Percentiles rank a stretch among this genome's conserved stretches.
phyloP scores from a whole-genome alignment of 2,888 invertebrate species.

The Elysia crispata region DNA sequence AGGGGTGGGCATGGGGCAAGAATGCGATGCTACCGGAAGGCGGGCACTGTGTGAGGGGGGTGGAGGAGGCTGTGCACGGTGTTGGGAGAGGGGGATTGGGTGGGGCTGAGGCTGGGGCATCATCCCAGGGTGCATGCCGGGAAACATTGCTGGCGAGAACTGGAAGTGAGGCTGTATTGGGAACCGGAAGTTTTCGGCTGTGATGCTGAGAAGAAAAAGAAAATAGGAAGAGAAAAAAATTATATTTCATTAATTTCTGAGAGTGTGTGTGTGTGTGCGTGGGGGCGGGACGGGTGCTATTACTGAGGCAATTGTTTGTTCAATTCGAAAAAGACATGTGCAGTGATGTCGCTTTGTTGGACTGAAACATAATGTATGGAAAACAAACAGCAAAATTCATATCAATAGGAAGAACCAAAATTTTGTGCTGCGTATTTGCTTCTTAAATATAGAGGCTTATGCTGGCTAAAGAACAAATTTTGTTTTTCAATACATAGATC shows the following conservation, averaged over 20 bases:
- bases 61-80: slow-evolving; percentile 23
- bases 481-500: no score
- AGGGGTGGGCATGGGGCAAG: not conserved
- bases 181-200: slow-evolving; percentile 54
- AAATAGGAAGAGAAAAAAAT: not conserved
- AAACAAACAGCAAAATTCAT: not conserved
- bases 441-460: no score
- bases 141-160: slow-evolving; percentile 50
- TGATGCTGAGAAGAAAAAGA: slow-evolving; percentile 50
- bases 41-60: slow-evolving; percentile 16
- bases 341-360: no score
- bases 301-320: no score
- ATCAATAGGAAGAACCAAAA: not conserved
- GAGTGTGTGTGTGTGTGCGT: no score
- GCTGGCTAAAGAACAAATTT: no score
- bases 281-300: no score
- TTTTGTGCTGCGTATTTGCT: no score
- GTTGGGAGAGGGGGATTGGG: not conserved
- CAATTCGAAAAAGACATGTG: no score
- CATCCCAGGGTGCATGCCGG: slow-evolving; percentile 43
- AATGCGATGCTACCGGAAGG: slow-evolving; percentile 27
- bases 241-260: not conserved
- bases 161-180: slow-evolving; percentile 49
- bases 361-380: no score
- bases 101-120: slow-evolving; percentile 9